phyloP scores from a whole-genome alignment of 2,888 invertebrate genomes.

The Trichopria drosophilae region DNA sequence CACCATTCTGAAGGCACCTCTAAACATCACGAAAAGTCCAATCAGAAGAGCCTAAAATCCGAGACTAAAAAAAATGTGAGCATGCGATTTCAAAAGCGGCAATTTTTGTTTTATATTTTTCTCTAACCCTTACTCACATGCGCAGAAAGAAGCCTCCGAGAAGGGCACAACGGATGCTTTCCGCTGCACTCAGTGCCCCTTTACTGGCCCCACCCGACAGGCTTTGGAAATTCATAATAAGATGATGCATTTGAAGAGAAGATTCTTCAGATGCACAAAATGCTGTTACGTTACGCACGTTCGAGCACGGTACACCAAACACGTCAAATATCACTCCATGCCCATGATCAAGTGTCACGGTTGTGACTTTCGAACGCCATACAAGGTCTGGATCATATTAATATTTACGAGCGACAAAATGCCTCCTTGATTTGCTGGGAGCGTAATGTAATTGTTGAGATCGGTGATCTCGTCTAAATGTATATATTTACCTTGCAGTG shows the following conservation, averaged over 20 bases:
- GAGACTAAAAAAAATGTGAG: no score
- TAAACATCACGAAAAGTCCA: no score
- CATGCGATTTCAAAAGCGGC: no score
- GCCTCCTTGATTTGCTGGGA: no score
- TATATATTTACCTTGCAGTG: constrained; percentile 59
- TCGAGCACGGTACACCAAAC: constrained; percentile 86
- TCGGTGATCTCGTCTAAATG: not conserved
- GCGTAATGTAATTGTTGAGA: constrained; percentile 6
- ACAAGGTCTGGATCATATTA: constrained; percentile 54
- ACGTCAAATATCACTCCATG: constrained; percentile 91
- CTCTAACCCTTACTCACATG: no score
- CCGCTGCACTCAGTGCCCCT: constrained; percentile 70
- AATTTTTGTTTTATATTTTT: no score
- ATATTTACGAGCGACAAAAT: not conserved
- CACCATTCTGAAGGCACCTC: no score
- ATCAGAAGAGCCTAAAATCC: no score
- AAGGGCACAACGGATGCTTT: no score
- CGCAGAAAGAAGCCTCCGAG: no score
- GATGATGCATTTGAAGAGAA: constrained; percentile 76
- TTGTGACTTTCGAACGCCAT: constrained; percentile 89
- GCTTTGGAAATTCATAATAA: constrained; percentile 72
- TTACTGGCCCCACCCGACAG: constrained; percentile 67
- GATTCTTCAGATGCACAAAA: constrained; percentile 83
- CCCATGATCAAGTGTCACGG: constrained; percentile 92
- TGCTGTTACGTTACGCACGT: constrained; percentile 92